Evolutionary conservation across 2,888 invertebrate genomes (phyloP).

Genomic region (Miltochrista miniata): DNA sequence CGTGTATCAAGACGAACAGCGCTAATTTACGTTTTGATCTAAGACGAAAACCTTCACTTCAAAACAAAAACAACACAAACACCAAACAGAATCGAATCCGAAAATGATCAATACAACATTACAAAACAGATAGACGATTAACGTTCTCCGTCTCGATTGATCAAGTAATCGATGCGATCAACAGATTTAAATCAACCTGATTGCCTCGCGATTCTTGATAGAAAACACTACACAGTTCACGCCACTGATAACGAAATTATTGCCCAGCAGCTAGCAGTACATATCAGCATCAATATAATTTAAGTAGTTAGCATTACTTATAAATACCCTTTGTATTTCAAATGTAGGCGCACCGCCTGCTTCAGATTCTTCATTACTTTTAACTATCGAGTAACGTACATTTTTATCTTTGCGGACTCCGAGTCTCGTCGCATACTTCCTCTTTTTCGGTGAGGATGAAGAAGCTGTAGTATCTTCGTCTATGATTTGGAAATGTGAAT

Average conservation of each 20-base stretch:
- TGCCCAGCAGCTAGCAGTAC: slow-evolving; percentile 17
- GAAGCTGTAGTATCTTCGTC: slow-evolving; percentile 53
- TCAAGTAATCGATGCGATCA: slow-evolving; percentile 24
- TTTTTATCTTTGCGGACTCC: slow-evolving; percentile 60
- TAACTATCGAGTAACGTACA: slow-evolving; percentile 62
- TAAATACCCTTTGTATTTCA: slow-evolving; percentile 67
- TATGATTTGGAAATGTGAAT: slow-evolving; percentile 48
- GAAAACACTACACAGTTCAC: slow-evolving; percentile 22
- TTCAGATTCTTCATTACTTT: slow-evolving; percentile 57
- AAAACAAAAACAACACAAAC: background rate
- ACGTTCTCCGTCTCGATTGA: slow-evolving; percentile 33
- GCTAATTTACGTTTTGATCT: too few species aligned
- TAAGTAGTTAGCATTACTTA: slow-evolving; percentile 40
- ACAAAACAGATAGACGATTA: slow-evolving; percentile 14
- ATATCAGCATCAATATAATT: slow-evolving; percentile 44
- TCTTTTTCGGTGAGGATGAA: slow-evolving; percentile 48
- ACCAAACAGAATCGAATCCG: slow-evolving; percentile 12
- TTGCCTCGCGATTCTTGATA: slow-evolving; percentile 5
- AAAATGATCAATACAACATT: slow-evolving; percentile 15
- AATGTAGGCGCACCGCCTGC: slow-evolving; percentile 57
- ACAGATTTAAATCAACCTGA: slow-evolving; percentile 14
- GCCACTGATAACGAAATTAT: slow-evolving; percentile 31
- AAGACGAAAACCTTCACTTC: too few species aligned
- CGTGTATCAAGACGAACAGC: too few species aligned
- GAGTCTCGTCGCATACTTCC: slow-evolving; percentile 53